Conservation (phyloP, 2,888 invertebrate species). For the Magallana nippona region DNA sequence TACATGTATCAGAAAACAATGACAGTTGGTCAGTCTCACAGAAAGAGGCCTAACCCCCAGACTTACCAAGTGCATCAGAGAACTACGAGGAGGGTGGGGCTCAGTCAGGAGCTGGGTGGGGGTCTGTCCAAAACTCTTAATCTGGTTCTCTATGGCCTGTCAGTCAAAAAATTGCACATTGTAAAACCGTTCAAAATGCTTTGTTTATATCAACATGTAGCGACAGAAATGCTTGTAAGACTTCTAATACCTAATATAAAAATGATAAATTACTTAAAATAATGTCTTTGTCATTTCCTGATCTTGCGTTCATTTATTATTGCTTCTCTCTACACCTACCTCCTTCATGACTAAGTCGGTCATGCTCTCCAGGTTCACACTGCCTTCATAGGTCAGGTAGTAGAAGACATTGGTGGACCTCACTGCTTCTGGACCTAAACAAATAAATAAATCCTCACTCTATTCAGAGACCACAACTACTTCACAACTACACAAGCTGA, state of each 20-base stretch:
- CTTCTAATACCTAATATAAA: neutral
- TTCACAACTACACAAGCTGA: too few relatives aligned
- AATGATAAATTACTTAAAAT: neutral
- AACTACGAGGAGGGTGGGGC: slow-evolving; percentile 98
- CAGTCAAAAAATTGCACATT: slow-evolving; percentile 1
- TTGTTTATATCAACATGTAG: neutral
- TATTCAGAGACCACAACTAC: neutral
- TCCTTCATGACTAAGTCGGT: slow-evolving; percentile 94
- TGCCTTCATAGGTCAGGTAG: slow-evolving; percentile 99
- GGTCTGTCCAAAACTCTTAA: slow-evolving; percentile 98
- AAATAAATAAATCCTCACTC: slow-evolving; percentile 31
- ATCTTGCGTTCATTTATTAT: neutral
- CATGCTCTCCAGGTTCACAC: slow-evolving; percentile 94
- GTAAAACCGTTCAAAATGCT: neutral
- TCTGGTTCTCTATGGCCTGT: slow-evolving; percentile 85
- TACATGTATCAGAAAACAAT: neutral
- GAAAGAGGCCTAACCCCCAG: neutral
- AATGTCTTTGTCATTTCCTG: too few relatives aligned
- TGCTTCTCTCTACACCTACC: slow-evolving; percentile 79
- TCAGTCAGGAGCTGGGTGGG: slow-evolving; percentile 98
- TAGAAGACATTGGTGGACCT: slow-evolving; percentile 99
- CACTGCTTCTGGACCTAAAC: slow-evolving; percentile 95
- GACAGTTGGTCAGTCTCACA: too few relatives aligned
- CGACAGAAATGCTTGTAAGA: too few relatives aligned
- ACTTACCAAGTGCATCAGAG: slow-evolving; percentile 93